phyloP scores from a whole-genome alignment of 1,140 invertebrate genomes.

The Paraescarpia echinospica region DNA sequence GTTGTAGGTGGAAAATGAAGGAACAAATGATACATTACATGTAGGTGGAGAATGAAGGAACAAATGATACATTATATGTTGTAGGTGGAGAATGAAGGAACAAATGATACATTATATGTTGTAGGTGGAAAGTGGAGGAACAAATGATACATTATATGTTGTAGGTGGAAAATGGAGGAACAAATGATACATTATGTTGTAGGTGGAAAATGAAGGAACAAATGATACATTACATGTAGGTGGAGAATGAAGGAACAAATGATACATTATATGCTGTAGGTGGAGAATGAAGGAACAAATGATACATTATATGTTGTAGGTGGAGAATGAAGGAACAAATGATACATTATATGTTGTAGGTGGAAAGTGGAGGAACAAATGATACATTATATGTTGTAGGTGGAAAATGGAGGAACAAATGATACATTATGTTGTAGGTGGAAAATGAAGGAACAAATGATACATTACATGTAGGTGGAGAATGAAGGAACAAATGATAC shows the following conservation, averaged over 20 bases:
- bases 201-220: background rate
- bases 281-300: background rate
- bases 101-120: background rate
- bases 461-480: background rate
- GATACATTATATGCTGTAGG: background rate
- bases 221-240: background rate
- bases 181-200: background rate
- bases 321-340: background rate
- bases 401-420: background rate
- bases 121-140: background rate
- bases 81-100: background rate
- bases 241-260: background rate
- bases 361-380: background rate
- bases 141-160: background rate
- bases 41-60: background rate
- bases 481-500: background rate
- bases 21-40: background rate
- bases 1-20: background rate
- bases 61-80: background rate
- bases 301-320: background rate
- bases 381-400: background rate
- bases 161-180: background rate
- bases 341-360: background rate
- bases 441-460: background rate
- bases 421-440: background rate